Percentiles rank a stretch among this genome's conserved stretches.
Evolutionary conservation across 2,113 vertebrate genomes (phyloP).

Genomic region (Pampusana beccarii): DNA sequence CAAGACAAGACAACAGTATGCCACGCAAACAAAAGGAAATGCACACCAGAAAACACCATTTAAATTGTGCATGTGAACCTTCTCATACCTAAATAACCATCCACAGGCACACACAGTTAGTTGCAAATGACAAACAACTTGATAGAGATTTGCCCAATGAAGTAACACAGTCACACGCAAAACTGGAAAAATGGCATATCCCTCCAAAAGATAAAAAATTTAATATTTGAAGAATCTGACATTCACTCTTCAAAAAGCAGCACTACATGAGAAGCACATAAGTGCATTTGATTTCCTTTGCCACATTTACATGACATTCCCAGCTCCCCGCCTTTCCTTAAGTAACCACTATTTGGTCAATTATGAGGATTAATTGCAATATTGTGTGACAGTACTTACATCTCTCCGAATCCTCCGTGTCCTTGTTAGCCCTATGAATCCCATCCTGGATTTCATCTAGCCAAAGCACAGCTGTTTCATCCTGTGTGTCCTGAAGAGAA

Average conservation of each 20-base stretch:
- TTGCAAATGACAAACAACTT: neutral
- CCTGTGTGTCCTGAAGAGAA: conserved; percentile 86
- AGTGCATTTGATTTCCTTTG: neutral
- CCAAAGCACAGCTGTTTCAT: conserved; percentile 96
- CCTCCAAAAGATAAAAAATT: neutral
- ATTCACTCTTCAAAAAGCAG: neutral
- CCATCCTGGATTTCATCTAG: conserved; percentile 97
- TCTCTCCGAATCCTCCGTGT: conserved; percentile 87
- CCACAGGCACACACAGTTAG: neutral
- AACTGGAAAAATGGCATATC: neutral
- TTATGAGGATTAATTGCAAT: neutral
- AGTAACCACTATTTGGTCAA: neutral
- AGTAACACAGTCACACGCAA: neutral
- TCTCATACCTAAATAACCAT: neutral
- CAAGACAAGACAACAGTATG: neutral
- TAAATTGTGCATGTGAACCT: neutral
- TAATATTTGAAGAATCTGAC: neutral
- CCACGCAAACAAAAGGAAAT: neutral
- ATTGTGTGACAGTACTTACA: conserved; percentile 76
- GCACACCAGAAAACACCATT: neutral
- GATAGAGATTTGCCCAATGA: neutral
- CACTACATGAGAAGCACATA: neutral
- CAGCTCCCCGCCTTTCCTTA: neutral
- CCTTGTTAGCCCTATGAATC: conserved; percentile 87
- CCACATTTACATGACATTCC: neutral